Conservation (phyloP, 2,888 invertebrate genomes). For the Idaea aversata region DNA sequence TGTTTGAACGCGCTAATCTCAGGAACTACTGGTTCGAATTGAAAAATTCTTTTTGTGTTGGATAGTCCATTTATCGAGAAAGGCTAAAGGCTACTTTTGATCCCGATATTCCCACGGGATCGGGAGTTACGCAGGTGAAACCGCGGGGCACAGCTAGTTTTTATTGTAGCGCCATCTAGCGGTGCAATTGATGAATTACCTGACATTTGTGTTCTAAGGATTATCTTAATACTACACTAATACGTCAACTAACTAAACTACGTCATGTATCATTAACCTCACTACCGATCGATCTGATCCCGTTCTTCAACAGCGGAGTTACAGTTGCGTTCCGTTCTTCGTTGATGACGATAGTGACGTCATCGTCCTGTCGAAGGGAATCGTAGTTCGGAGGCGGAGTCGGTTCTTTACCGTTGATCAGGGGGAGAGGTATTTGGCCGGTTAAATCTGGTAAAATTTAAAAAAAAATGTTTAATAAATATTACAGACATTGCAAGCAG, state of each 20-base stretch:
- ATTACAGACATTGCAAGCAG: too few species aligned
- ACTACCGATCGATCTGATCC: constrained; percentile 28
- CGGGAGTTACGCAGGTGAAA: too few species aligned
- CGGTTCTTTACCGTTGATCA: constrained; percentile 40
- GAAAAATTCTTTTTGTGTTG: too few species aligned
- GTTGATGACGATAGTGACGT: constrained; percentile 53
- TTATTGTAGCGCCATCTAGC: too few species aligned
- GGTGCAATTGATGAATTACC: too few species aligned
- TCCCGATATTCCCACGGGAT: too few species aligned
- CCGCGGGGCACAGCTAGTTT: too few species aligned
- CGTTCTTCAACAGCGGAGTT: constrained; percentile 40
- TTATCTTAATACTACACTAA: neutral
- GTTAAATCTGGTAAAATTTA: constrained; percentile 69
- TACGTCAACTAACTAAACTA: constrained; percentile 2
- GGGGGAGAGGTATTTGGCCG: constrained; percentile 56
- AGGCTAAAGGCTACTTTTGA: too few species aligned
- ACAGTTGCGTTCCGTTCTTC: constrained; percentile 49
- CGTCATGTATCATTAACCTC: constrained; percentile 53
- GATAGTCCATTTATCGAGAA: too few species aligned
- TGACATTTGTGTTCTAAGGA: too few species aligned
- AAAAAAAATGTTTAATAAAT: constrained; percentile 21
- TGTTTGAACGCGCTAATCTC: too few species aligned
- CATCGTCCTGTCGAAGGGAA: constrained; percentile 50
- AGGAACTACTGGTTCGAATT: too few species aligned
- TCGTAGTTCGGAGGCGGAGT: constrained; percentile 67